Evolutionary conservation across 2,113 vertebrate genomes (phyloP).

Genomic region (Thunnus thynnus): DNA sequence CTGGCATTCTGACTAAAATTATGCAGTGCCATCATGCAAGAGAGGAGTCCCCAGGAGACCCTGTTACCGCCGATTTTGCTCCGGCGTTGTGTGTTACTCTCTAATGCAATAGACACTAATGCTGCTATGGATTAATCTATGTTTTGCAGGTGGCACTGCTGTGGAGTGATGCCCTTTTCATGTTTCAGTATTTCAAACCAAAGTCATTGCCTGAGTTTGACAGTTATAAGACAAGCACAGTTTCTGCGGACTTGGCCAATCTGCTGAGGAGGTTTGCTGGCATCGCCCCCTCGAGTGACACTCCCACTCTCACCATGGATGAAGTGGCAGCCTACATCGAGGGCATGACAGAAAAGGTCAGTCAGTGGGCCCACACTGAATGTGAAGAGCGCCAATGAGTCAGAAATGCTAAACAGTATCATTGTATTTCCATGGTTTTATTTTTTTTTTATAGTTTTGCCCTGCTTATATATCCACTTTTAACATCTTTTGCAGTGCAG

Average conservation of each 20-base stretch:
- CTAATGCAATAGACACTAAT: neutral
- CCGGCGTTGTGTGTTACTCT: neutral
- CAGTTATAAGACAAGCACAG: slow-evolving; percentile 98
- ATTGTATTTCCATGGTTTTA: neutral
- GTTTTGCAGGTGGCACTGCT: slow-evolving; percentile 91
- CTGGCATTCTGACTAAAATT: slow-evolving; percentile 8
- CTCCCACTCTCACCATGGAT: slow-evolving; percentile 90
- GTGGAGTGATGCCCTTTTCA: slow-evolving; percentile 93
- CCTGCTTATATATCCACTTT: neutral
- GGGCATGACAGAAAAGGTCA: slow-evolving; percentile 90
- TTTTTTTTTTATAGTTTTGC: neutral
- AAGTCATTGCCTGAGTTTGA: slow-evolving; percentile 98
- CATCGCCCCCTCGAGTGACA: slow-evolving; percentile 89
- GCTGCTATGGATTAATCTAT: slow-evolving; percentile 6
- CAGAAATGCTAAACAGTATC: neutral
- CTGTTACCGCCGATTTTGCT: slow-evolving; percentile 14
- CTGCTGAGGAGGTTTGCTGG: slow-evolving; percentile 92
- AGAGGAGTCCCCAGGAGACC: slow-evolving; percentile 5
- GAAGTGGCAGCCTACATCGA: slow-evolving; percentile 95
- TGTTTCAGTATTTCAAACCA: slow-evolving; percentile 99
- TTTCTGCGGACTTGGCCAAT: slow-evolving; percentile 97
- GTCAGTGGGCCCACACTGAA: neutral
- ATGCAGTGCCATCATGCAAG: slow-evolving; percentile 1
- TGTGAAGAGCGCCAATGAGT: slow-evolving; percentile 13
- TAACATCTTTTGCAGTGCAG: neutral